Evolutionary conservation across 2,113 vertebrate genomes (phyloP).

Genomic region (Phaetusa simplex): DNA sequence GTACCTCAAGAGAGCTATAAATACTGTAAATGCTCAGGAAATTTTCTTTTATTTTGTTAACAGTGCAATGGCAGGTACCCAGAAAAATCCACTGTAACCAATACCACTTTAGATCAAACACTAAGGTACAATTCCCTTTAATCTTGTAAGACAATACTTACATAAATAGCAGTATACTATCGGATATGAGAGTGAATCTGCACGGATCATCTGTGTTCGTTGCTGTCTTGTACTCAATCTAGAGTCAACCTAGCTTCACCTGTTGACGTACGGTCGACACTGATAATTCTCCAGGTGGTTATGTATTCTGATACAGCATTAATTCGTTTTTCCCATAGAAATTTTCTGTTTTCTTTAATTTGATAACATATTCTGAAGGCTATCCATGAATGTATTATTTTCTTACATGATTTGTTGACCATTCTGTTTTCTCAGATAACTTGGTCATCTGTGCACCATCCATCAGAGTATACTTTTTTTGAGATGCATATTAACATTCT

Average conservation of each 20-base stretch:
- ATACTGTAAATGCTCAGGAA: neutral
- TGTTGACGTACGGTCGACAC: neutral
- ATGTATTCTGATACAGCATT: neutral
- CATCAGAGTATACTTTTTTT: neutral
- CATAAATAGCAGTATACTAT: neutral
- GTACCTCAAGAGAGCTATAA: neutral
- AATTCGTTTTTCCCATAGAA: neutral
- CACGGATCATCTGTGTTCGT: neutral
- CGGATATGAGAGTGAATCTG: accelerated
- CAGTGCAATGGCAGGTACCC: neutral
- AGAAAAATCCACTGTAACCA: neutral
- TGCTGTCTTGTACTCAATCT: neutral
- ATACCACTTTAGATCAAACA: neutral
- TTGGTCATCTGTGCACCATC: neutral
- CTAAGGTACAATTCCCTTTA: neutral
- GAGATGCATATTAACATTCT: neutral
- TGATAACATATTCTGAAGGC: neutral
- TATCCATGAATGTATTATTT: neutral
- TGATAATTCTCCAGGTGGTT: neutral
- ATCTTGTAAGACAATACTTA: neutral
- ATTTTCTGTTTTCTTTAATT: neutral
- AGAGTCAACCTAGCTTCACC: neutral
- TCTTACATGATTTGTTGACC: neutral
- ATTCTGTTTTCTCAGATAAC: neutral
- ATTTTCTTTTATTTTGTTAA: neutral